These are phyloP conservation scores for Heliconius ethilla DNA, from an alignment of 2,888 invertebrate species.

Conservation along the genomic window DNA sequence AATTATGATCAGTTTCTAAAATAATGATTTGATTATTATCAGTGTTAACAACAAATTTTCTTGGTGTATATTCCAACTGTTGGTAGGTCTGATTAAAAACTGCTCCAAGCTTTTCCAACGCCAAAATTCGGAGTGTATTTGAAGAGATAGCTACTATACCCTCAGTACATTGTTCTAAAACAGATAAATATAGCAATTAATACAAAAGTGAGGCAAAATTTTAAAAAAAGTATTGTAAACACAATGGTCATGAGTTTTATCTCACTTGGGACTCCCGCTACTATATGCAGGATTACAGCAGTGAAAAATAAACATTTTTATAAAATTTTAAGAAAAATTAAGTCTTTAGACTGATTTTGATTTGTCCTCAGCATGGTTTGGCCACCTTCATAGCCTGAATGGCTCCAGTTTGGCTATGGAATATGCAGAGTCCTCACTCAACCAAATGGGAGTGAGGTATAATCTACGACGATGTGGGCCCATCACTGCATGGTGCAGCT, in stretches of 20 bases:
- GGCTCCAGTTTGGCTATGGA: slow-evolving; percentile 88
- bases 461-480: slow-evolving; percentile 84
- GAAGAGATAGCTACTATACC: slow-evolving; percentile 99
- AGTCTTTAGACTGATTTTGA: not conserved
- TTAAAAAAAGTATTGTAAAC: too few species aligned
- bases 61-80: slow-evolving; percentile 96
- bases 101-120: slow-evolving; percentile 98
- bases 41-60: slow-evolving; percentile 95
- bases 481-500: slow-evolving; percentile 79
- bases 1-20: slow-evolving; percentile 98
- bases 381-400: slow-evolving; percentile 85
- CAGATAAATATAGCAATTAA: slow-evolving; percentile 20
- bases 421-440: slow-evolving; percentile 85
- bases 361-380: slow-evolving; percentile 84
- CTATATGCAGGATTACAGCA: too few species aligned
- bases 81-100: slow-evolving; percentile 98
- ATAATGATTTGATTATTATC: slow-evolving; percentile 95
- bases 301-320: too few species aligned
- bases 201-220: too few species aligned
- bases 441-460: slow-evolving; percentile 79
- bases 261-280: too few species aligned
- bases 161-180: slow-evolving; percentile 97
- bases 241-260: too few species aligned
- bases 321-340: too few species aligned
- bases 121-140: slow-evolving; percentile 97